A percentile compares a stretch with the other conserved stretches of the same genome.
Conservation (phyloP, 2,797 vertebrate genomes). For the Chloroceryle inda region DNA sequence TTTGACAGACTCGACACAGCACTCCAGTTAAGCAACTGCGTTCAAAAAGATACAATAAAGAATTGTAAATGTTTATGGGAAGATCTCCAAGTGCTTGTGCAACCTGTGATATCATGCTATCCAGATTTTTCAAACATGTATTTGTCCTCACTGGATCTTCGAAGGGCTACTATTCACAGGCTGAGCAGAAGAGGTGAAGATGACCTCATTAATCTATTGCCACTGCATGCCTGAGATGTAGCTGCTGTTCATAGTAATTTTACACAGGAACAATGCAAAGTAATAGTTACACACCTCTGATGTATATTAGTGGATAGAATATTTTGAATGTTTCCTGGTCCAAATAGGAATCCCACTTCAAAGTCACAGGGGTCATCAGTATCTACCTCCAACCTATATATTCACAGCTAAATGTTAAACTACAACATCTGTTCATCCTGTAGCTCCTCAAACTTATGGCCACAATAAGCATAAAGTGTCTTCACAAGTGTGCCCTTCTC, state of each 20-base stretch:
- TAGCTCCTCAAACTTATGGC: neutral
- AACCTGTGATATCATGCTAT: neutral
- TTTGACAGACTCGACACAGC: neutral
- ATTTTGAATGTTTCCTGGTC: neutral
- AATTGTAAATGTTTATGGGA: neutral
- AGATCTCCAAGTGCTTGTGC: neutral
- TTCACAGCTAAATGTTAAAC: neutral
- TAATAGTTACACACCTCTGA: neutral
- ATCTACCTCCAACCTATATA: neutral
- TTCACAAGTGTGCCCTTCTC: neutral
- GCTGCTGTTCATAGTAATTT: neutral
- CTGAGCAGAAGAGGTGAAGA: neutral
- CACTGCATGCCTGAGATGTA: neutral
- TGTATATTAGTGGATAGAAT: accelerated
- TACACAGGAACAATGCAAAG: neutral
- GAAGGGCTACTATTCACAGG: neutral
- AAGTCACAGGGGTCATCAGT: neutral
- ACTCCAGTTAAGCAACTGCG: neutral
- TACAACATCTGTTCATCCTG: neutral
- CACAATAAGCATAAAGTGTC: neutral
- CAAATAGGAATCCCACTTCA: neutral
- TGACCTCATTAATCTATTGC: neutral
- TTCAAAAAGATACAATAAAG: neutral
- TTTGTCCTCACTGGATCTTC: neutral
- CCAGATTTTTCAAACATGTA: neutral